Conservation (phyloP, 1,140 invertebrate genomes). For the Calycopis cecrops region DNA sequence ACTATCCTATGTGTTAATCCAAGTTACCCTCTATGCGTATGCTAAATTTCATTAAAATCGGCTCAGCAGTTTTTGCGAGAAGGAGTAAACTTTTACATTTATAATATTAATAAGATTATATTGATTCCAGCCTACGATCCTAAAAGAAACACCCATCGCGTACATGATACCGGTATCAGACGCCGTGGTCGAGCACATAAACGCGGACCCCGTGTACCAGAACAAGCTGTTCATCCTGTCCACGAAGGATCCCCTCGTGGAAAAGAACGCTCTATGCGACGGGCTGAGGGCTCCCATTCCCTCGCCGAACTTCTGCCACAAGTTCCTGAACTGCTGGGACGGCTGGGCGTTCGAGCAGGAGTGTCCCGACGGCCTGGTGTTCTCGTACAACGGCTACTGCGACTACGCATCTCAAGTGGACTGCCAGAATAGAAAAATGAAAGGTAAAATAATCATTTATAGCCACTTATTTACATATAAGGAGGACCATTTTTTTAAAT, state of each 20-base stretch:
- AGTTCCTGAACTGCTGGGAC: slow-evolving; percentile 84
- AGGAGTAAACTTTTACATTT: too few relatives aligned
- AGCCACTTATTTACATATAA: too few relatives aligned
- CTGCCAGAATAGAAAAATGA: slow-evolving; percentile 73
- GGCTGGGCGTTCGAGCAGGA: slow-evolving; percentile 79
- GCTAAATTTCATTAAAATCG: too few relatives aligned
- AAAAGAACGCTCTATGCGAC: slow-evolving; percentile 43
- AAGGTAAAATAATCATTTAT: slow-evolving; percentile 37
- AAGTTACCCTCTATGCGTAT: too few relatives aligned
- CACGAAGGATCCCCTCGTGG: slow-evolving; percentile 38
- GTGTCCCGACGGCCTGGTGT: slow-evolving; percentile 78
- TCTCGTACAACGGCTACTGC: slow-evolving; percentile 78
- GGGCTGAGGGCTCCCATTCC: slow-evolving; percentile 77
- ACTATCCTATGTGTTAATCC: too few relatives aligned
- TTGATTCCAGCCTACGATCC: slow-evolving; percentile 35
- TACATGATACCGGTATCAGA: slow-evolving; percentile 63
- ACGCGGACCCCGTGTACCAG: slow-evolving; percentile 50
- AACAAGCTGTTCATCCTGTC: slow-evolving; percentile 46
- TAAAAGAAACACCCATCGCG: slow-evolving; percentile 33
- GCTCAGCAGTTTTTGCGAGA: too few relatives aligned
- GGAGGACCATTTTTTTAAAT: too few relatives aligned
- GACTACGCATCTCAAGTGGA: slow-evolving; percentile 80
- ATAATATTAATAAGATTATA: too few relatives aligned
- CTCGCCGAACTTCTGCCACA: slow-evolving; percentile 76
- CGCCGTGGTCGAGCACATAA: slow-evolving; percentile 49